A percentile compares a stretch with the other conserved stretches of the same genome.
Conservation (phyloP, 2,888 invertebrate species). For the Eueremaeus valkanovi region DNA sequence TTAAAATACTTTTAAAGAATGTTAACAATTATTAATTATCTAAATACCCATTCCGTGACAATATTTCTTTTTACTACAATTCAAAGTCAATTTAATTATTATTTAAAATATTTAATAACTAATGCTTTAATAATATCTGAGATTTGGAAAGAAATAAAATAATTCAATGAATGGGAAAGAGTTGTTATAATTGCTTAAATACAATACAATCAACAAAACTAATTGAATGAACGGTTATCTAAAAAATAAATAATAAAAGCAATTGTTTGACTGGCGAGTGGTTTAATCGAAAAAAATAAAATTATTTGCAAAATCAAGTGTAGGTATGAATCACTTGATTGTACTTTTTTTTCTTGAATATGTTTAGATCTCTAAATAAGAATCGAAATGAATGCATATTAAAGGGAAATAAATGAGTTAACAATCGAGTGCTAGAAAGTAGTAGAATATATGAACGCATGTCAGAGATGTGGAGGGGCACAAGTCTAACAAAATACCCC, state of each 20-base stretch:
- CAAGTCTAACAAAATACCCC: too few relatives aligned
- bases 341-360: neutral
- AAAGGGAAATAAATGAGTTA: neutral
- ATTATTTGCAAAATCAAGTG: neutral
- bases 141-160: neutral
- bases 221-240: slow-evolving; percentile 3
- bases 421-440: neutral
- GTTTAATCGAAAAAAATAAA: neutral
- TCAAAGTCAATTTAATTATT: neutral
- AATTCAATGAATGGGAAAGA: neutral
- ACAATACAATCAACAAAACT: slow-evolving; percentile 2
- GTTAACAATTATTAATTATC: too few relatives aligned
- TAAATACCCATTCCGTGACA: neutral
- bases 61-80: neutral
- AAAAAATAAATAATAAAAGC: neutral
- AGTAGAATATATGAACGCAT: neutral
- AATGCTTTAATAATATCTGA: neutral
- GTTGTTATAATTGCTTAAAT: slow-evolving; percentile 5
- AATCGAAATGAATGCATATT: neutral
- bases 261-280: neutral
- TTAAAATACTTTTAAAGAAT: too few relatives aligned
- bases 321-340: neutral
- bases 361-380: neutral
- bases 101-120: neutral
- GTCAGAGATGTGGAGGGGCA: too few relatives aligned